These are phyloP conservation scores for Gymnocypris eckloni DNA, from an alignment of 2,797 vertebrate species.

Conservation along the genomic window DNA sequence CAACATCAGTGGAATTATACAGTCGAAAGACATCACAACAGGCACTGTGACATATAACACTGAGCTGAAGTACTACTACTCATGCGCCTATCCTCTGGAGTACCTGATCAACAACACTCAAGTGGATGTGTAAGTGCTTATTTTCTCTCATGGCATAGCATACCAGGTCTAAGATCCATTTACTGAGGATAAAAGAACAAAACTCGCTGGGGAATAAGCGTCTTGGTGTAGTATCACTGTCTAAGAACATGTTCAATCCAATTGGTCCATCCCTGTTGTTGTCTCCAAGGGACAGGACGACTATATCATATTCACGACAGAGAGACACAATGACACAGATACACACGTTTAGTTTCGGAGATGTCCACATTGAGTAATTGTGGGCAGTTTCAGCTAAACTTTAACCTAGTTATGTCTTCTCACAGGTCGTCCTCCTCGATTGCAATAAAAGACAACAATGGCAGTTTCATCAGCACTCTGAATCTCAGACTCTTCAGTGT, in stretches of 20 bases:
- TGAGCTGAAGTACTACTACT: slow-evolving; percentile 77
- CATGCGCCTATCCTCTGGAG: slow-evolving; percentile 78
- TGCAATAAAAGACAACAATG: slow-evolving; percentile 79
- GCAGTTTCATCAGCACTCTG: slow-evolving; percentile 83
- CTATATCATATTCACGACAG: neutral
- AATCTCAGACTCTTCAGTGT: slow-evolving; percentile 74
- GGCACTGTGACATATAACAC: slow-evolving; percentile 74
- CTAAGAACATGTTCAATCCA: neutral
- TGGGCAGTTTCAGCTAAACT: neutral
- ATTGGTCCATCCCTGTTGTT: neutral
- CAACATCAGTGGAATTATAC: slow-evolving; percentile 75
- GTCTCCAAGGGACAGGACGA: neutral
- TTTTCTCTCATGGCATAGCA: neutral
- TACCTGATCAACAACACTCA: slow-evolving; percentile 79
- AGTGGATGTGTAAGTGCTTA: slow-evolving; percentile 75
- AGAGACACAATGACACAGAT: neutral
- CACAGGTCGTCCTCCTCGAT: slow-evolving; percentile 74
- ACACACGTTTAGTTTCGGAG: neutral
- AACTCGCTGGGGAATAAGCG: neutral
- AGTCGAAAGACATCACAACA: slow-evolving; percentile 67
- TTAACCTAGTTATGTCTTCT: slow-evolving; percentile 4
- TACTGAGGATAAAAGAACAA: neutral
- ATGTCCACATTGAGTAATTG: neutral
- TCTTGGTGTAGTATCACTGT: neutral
- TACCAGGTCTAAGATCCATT: neutral